Evolutionary conservation across 2,888 invertebrate species (phyloP), one percentile per base, ranked within the genome.

Genomic region (Pseudococcus jackbeardsleyi): DNA sequence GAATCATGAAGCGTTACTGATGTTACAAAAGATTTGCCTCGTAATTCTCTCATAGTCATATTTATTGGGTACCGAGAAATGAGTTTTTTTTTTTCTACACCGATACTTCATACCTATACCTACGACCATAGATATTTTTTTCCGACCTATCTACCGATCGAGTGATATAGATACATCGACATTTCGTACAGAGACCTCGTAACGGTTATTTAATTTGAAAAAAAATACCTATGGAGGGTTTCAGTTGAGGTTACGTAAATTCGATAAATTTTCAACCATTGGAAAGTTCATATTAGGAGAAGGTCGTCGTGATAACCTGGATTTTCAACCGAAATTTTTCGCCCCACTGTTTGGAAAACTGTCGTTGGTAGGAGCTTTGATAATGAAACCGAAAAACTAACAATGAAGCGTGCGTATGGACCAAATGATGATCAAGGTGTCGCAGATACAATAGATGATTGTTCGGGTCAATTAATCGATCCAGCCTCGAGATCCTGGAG

Each of bases 1-100:
- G 79, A 82, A 82, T 82, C 79, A 82, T 82, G 79, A 82, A 82
- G 79, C 79, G 79, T 82, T 82, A 82, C 79, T 82, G 79, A 82
- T 82, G 46, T 82, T 46, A 82, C 79, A 82, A 82, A 82, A 82
- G 79, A 82, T 82, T 46, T 82, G 79, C 79, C 19, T 82, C 79
- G 79, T 82, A 82, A 82, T 82, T 46, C 79, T 82, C 33, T 72
- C 26, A 42, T 82, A 42, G 26, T n/a, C n/a, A 79, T 82, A 42
- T 82, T 82, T 82, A 82, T 82, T 19, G 79, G 72, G 46, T 82
- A 82, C 64, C 79, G 79, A 82, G 79, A 82, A 82, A 82, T 82
- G 79, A 82, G 79, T 15, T 82, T 82, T 82, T 82, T 82, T 82
- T n/a, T n/a, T n/a, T n/a, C n/a, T n/a, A n/a, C n/a, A 46, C 12